Percentiles rank a stretch among this genome's conserved stretches.
Conservation (phyloP, 2,797 vertebrate genomes). For the Oryzias dopingdopingensis region DNA sequence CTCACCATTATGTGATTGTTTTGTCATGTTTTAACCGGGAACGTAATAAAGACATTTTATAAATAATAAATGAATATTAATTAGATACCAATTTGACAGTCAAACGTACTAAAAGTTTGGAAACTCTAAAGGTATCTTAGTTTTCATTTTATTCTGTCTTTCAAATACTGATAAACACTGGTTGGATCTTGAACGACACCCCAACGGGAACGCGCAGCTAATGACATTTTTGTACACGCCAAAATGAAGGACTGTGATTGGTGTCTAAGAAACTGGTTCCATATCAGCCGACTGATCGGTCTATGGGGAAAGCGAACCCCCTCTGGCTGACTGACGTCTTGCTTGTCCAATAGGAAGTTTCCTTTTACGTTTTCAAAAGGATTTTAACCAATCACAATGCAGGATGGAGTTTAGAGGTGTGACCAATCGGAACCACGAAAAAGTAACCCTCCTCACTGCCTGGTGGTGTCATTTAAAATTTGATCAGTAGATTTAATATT, state of each 20-base stretch:
- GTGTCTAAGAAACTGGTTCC: constrained; percentile 56
- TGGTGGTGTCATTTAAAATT: constrained; percentile 8
- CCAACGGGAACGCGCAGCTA: constrained; percentile 6
- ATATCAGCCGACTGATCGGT: constrained; percentile 82
- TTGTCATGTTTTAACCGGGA: too few species aligned
- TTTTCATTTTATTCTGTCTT: not conserved
- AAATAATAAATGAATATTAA: too few species aligned
- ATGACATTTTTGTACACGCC: not conserved
- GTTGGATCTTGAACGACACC: too few species aligned
- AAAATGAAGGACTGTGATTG: constrained; percentile 51
- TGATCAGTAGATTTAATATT: not conserved
- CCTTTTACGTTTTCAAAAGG: not conserved
- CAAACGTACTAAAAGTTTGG: too few species aligned
- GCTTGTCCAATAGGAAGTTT: constrained; percentile 4
- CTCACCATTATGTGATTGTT: too few species aligned
- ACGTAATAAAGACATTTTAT: too few species aligned
- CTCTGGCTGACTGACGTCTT: constrained; percentile 27
- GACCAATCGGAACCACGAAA: constrained; percentile 65
- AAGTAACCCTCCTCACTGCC: constrained; percentile 13
- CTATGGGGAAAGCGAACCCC: constrained; percentile 4
- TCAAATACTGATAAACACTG: too few species aligned
- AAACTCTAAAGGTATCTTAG: too few species aligned
- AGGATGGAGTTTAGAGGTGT: constrained; percentile 56
- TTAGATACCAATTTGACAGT: too few species aligned
- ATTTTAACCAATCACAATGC: constrained; percentile 41